These are phyloP conservation scores for Theodoxus fluviatilis DNA, from an alignment of 2,888 invertebrate genomes.

Conservation along the genomic window DNA sequence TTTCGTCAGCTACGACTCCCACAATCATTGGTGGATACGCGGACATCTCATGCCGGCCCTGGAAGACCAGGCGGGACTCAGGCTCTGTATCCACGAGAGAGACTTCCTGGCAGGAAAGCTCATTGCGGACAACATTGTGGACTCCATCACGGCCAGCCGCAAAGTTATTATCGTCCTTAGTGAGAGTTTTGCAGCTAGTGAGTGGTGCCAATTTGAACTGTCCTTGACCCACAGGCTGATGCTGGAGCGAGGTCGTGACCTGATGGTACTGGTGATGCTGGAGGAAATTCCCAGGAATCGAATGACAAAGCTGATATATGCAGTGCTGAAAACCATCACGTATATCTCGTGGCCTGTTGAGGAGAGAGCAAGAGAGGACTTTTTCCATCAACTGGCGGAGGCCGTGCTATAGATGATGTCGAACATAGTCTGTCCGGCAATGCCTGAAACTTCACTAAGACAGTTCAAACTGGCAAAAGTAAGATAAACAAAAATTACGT, in stretches of 20 bases:
- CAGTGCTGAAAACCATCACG: constrained; percentile 75
- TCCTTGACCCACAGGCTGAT: constrained; percentile 73
- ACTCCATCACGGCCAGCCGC: constrained; percentile 75
- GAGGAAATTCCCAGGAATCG: constrained; percentile 73
- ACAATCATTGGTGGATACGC: constrained; percentile 74
- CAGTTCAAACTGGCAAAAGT: too few species aligned
- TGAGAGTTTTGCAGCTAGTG: constrained; percentile 72
- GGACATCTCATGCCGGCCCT: constrained; percentile 74
- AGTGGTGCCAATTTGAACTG: constrained; percentile 80
- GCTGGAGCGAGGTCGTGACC: constrained; percentile 69
- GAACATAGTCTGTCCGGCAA: too few species aligned
- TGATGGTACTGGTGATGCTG: constrained; percentile 73
- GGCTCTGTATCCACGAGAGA: constrained; percentile 74
- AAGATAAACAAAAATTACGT: too few species aligned
- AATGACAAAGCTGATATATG: constrained; percentile 73
- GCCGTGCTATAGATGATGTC: too few species aligned
- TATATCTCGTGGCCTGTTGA: constrained; percentile 73
- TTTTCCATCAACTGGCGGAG: constrained; percentile 31
- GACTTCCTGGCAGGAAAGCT: constrained; percentile 77
- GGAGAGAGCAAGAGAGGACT: constrained; percentile 28
- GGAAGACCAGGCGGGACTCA: constrained; percentile 68
- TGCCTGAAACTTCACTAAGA: too few species aligned
- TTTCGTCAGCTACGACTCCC: constrained; percentile 76
- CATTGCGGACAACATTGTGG: constrained; percentile 76
- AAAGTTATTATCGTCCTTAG: constrained; percentile 74